phyloP scores from a whole-genome alignment of 1,140 invertebrate species.

The Drosophila insularis region DNA sequence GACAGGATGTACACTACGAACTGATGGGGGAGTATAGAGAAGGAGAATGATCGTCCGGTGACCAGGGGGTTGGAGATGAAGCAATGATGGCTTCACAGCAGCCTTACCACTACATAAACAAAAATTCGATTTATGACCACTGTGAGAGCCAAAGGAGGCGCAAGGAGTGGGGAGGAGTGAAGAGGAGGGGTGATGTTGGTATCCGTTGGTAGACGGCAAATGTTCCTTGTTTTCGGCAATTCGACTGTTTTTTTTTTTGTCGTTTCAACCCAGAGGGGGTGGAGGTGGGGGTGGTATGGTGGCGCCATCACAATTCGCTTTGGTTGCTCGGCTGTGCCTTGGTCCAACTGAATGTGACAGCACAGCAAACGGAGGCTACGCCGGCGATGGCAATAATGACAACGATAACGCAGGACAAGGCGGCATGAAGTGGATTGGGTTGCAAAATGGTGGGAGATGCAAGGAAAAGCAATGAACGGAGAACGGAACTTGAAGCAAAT shows the following conservation, averaged over 20 bases:
- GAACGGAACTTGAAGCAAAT: slow-evolving; percentile 61
- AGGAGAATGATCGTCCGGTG: neutral
- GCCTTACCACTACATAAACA: slow-evolving; percentile 76
- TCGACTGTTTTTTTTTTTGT: slow-evolving; percentile 16
- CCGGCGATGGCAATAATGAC: slow-evolving; percentile 57
- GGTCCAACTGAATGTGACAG: slow-evolving; percentile 45
- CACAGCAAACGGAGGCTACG: slow-evolving; percentile 7
- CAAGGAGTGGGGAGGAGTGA: neutral
- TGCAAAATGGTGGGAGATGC: slow-evolving; percentile 13
- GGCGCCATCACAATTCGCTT: slow-evolving; percentile 46
- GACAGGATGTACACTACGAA: slow-evolving; percentile 49
- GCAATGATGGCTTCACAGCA: slow-evolving; percentile 45
- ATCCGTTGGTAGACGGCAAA: neutral
- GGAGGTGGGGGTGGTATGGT: slow-evolving; percentile 14
- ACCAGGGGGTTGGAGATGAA: neutral
- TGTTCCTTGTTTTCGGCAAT: slow-evolving; percentile 6
- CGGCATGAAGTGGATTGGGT: neutral
- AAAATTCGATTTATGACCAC: slow-evolving; percentile 82
- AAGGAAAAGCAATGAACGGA: slow-evolving; percentile 42
- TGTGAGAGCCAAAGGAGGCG: slow-evolving; percentile 35
- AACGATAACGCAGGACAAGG: slow-evolving; percentile 49
- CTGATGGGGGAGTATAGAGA: neutral
- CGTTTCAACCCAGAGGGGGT: too few relatives aligned
- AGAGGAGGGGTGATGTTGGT: neutral
- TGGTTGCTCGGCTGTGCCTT: slow-evolving; percentile 13